phyloP scores from a whole-genome alignment of 1,140 invertebrate species.

The Mycetomoellerius zeteki region DNA sequence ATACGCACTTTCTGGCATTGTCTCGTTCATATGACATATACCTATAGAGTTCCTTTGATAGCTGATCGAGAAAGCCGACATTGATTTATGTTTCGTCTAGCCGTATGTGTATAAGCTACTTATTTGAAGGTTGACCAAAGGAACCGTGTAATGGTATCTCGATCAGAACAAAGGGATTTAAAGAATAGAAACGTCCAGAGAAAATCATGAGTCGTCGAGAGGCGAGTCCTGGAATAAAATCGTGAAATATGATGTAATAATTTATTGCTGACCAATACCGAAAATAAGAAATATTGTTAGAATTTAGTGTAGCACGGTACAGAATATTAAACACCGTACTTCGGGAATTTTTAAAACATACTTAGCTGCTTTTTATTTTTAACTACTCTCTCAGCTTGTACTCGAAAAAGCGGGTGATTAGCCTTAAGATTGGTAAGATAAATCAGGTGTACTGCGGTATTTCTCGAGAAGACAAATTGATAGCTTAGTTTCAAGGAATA shows the following conservation, averaged over 20 bases:
- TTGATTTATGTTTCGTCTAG: too few relatives aligned
- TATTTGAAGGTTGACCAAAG: too few relatives aligned
- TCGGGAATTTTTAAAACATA: conserved; percentile 16
- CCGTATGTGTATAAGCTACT: too few relatives aligned
- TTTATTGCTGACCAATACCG: conserved; percentile 11
- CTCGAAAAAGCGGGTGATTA: conserved; percentile 30
- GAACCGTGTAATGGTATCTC: too few relatives aligned
- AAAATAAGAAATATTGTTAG: conserved; percentile 10
- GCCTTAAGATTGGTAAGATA: conserved; percentile 29
- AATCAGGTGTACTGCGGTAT: conserved; percentile 24
- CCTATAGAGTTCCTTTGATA: too few relatives aligned
- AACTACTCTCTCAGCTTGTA: not conserved
- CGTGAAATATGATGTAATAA: not conserved
- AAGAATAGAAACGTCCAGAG: too few relatives aligned
- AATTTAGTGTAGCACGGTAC: not conserved
- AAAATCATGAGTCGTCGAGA: too few relatives aligned
- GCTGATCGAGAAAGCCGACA: too few relatives aligned
- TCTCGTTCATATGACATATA: too few relatives aligned
- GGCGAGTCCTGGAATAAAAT: not conserved
- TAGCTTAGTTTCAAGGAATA: conserved; percentile 2
- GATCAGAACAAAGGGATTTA: too few relatives aligned
- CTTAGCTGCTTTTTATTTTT: conserved; percentile 36
- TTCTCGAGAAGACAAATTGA: conserved; percentile 35
- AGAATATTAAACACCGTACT: not conserved
- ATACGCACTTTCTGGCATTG: too few relatives aligned